These are phyloP conservation scores for Euzophera pinguis DNA, from an alignment of 2,888 invertebrate species.

Conservation along the genomic window DNA sequence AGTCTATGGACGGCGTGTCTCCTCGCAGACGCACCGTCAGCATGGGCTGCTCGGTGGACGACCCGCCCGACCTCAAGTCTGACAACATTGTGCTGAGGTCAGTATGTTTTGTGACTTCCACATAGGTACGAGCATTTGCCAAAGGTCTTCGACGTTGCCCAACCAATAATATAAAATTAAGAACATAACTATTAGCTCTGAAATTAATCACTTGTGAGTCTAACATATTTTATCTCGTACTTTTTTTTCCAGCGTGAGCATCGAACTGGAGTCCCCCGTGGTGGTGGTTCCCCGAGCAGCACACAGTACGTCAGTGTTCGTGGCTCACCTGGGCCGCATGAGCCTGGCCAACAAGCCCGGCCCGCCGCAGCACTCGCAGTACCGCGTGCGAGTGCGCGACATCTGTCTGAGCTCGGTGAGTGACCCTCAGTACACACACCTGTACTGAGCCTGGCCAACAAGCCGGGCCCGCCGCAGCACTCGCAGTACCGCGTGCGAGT, in stretches of 20 bases:
- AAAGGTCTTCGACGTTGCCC: too few relatives aligned
- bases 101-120: neutral
- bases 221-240: too few relatives aligned
- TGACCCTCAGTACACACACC: too few relatives aligned
- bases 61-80: slow-evolving; percentile 55
- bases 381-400: slow-evolving; percentile 87
- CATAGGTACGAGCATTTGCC: too few relatives aligned
- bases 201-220: too few relatives aligned
- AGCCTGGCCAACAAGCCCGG: slow-evolving; percentile 74
- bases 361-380: slow-evolving; percentile 59
- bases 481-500: too few relatives aligned
- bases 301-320: slow-evolving; percentile 89
- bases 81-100: slow-evolving; percentile 61
- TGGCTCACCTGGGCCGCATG: slow-evolving; percentile 95
- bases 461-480: too few relatives aligned
- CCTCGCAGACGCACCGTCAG: slow-evolving; percentile 65
- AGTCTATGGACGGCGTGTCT: slow-evolving; percentile 63
- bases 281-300: slow-evolving; percentile 91
- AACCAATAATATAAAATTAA: too few relatives aligned
- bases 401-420: slow-evolving; percentile 89
- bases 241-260: slow-evolving; percentile 79
- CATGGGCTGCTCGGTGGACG: slow-evolving; percentile 64
- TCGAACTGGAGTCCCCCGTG: slow-evolving; percentile 94
- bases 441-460: too few relatives aligned
- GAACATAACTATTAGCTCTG: too few relatives aligned